Evolutionary conservation across 2,113 vertebrate species (phyloP), one percentile per base, ranked within the genome.

Genomic region (Equus quagga): DNA sequence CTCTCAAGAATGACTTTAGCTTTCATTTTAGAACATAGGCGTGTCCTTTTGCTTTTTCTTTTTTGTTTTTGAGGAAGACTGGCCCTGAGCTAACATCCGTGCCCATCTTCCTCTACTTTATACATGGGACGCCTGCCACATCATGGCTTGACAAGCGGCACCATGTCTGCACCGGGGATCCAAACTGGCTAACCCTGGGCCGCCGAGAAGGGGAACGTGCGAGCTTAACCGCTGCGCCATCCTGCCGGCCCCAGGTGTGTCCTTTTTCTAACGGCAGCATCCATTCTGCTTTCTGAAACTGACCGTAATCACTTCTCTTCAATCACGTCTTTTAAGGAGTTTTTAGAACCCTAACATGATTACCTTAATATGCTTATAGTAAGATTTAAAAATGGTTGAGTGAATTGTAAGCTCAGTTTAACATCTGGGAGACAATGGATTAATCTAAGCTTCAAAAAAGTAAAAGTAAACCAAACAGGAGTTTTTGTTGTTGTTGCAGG

Each of bases 291-390:
- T 93, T 60, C 67, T 41, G 91, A 44, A 95, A 91, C 28, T 6
- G 85, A 89, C 92, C 91, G 82, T 79, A 92, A 96, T 85, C 46
- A 94, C 36, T 94, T 91, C 49, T 90, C 65, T 19, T 97, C 6
- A 60, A 64, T 92, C 54, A 6, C 75, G 10, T 28, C 89, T 97
- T 94, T 83, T 78, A 85, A 96, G 62, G 91, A 96, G 18, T 65
- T 90, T 36, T 19, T 36, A 75, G 65, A 91, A 85, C 49, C 86
- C 11, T 86, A 95, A 80, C 46, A 64, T 79, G 60, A 96, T 92
- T 87, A 72, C 36, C n/a, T 92, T 64, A 64, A 28, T 92, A 78
- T 79, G 24, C 76, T 88, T 82, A 80, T 64, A 51, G 51, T 76
- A 85, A 92, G 12, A 69, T 64, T n/a, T 56, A 72, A 90, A 73